Base-by-base conservation (phyloP, 1,140 invertebrate species). In the Hestina assimilis region DNA sequence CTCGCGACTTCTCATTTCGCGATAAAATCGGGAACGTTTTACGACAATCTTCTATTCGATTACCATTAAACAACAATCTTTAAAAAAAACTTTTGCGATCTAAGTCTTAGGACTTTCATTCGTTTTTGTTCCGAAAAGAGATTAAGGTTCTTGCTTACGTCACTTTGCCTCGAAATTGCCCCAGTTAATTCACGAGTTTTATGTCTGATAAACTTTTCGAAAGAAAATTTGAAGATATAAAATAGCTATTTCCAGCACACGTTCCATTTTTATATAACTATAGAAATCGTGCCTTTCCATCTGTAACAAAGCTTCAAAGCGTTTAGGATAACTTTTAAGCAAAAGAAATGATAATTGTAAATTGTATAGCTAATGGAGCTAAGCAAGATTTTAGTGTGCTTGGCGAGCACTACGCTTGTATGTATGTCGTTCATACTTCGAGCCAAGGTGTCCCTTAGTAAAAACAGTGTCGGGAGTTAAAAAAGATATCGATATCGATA, bases 1-100 rank as follows among this genome's bases (percentile, higher is more conserved):
- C 81, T 70, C 78, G 82, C 77, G 75, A 87, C 82, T 87, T 84
- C 79, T 85, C 84, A 84, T 87, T 84, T 72, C 68, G 72, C 79
- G 83, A 87, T 87, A 84, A 87, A 87, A 87, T 87, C 83, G 69
- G 72, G 72, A 85, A 84, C 84, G 71, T 82, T 87, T 87, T 87
- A 87, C 84, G 84, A 84, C 80, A 79, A 87, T 83, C 82, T 83
- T 79, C 75, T 74, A 83, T 86, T 86, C 84, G 82, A 85, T 84
- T 82, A 77, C 71, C 69, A 78, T 87, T 85, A 86, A 87, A 84
- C 75, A 84, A 84, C 79, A 87, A 80, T 80, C 74, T 83, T 75
- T 77, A 80, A 83, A 38, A 38, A 73, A 75, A 71, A 43, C 61
- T 72, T 75, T 65, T 38, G 59, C 58, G 54, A 52, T 57, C 52